phyloP scores from a whole-genome alignment of 2,888 invertebrate genomes.

The Camponotus fellah region DNA sequence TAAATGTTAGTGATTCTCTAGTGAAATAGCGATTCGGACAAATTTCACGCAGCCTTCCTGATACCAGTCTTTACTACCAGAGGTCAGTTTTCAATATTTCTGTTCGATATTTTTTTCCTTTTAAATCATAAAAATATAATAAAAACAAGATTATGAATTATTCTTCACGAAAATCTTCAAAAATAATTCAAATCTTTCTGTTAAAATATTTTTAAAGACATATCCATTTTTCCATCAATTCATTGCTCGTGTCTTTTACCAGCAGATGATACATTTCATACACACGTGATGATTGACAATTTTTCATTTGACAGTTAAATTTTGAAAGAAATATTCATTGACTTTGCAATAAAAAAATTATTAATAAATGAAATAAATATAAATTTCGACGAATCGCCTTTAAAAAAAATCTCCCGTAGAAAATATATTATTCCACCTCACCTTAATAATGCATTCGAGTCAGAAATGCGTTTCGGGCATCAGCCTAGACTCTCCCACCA shows the following conservation, averaged over 20 bases:
- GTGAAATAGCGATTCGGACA: slow-evolving; percentile 12
- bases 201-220: background rate
- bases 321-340: background rate
- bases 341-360: background rate
- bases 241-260: background rate
- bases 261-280: background rate
- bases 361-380: too few species aligned
- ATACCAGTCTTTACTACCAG: slow-evolving; percentile 5
- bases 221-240: background rate
- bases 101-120: background rate
- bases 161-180: background rate
- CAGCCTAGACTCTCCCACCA: background rate
- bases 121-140: background rate
- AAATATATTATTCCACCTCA: background rate
- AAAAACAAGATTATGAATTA: background rate
- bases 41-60: background rate
- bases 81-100: background rate
- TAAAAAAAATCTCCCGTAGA: background rate
- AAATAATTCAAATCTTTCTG: background rate
- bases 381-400: background rate
- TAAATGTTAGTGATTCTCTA: background rate
- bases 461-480: background rate
- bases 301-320: background rate
- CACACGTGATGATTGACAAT: background rate
- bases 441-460: background rate